Percentiles rank a stretch among this genome's conserved stretches.
Evolutionary conservation across 2,797 vertebrate genomes (phyloP).

Genomic region (Zalophus californianus): DNA sequence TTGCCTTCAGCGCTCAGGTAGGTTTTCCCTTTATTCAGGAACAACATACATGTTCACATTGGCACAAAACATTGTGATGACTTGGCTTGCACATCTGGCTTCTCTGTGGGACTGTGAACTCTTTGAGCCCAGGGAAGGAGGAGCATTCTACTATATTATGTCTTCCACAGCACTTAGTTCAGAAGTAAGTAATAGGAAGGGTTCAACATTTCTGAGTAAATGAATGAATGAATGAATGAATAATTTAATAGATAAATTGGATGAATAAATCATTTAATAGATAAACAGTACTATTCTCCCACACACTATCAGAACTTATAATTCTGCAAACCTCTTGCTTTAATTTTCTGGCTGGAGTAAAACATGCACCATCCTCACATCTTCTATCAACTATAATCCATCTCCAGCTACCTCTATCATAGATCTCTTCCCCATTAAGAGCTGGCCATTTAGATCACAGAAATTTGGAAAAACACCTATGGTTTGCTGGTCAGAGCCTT

Average conservation of each 20-base stretch:
- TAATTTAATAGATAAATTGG: neutral
- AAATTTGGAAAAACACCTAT: neutral
- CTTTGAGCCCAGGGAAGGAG: neutral
- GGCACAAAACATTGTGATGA: neutral
- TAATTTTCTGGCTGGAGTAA: conserved; percentile 21
- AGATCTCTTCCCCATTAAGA: neutral
- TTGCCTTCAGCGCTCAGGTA: neutral
- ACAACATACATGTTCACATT: rapidly evolving
- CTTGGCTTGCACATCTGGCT: neutral
- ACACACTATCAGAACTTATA: neutral
- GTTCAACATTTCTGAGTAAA: neutral
- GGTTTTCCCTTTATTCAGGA: neutral
- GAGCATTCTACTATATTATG: neutral
- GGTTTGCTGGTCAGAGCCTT: neutral
- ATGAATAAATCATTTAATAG: neutral
- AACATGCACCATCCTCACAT: neutral
- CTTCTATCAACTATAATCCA: neutral
- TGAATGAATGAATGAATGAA: neutral
- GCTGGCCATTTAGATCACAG: neutral
- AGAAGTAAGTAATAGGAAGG: neutral
- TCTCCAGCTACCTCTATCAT: neutral
- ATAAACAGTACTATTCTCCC: neutral
- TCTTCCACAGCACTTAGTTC: neutral
- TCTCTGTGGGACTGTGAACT: neutral
- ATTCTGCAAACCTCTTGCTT: neutral